Base-by-base conservation (phyloP, 92 coral and sea anemone genomes). In the Metridium senile region DNA sequence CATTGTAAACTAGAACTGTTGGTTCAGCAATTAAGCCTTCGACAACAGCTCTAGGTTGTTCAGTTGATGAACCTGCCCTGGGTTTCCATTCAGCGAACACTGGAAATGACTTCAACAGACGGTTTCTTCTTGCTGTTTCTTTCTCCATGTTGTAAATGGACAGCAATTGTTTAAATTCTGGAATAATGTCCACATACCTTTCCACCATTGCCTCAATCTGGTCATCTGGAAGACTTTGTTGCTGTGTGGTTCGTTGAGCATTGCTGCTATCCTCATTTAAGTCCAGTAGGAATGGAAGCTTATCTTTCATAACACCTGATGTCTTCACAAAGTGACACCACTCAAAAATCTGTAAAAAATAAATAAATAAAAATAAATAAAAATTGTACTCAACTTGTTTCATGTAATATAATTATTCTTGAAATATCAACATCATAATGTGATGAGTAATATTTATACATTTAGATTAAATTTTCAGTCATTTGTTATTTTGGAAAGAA, bases 281-380 rank as follows among this genome's bases (percentile, higher is more conserved):
- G n/a, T n/a, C n/a, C n/a, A n/a, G n/a, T n/a, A n/a, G n/a, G n/a
- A n/a, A n/a, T n/a, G n/a, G 80, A 39, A 66, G 80, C 45, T 72
- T 72, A 26, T 39, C 58, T 25, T 23, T 46, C 49, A 78, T 45
- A 66, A 43, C 65, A 22, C 89, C 89, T 32, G 89, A 72, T 62
- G 72, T 7, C 43, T 72, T 78, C 1, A 79, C 49, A 47, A 16
- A 78, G 45, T 39, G 72, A 47, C 89, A 85, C 89, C 89, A 85
- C 52, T 85, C 84, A 62, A 72, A 85, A 1, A 85, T 58, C 81
- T 85, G 81, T 10, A 58, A 46, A 58, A 65, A 18, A 19, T n/a
- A 67, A 3, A 34, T 9, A 33, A 1, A 39, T 19, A 43, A 2
- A 0, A 23, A 9, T 8, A 1, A 31, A 11, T 11, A 45, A 10